Evolutionary conservation across 2,797 vertebrate genomes (phyloP).

Genomic region (Centropyge bicolor): DNA sequence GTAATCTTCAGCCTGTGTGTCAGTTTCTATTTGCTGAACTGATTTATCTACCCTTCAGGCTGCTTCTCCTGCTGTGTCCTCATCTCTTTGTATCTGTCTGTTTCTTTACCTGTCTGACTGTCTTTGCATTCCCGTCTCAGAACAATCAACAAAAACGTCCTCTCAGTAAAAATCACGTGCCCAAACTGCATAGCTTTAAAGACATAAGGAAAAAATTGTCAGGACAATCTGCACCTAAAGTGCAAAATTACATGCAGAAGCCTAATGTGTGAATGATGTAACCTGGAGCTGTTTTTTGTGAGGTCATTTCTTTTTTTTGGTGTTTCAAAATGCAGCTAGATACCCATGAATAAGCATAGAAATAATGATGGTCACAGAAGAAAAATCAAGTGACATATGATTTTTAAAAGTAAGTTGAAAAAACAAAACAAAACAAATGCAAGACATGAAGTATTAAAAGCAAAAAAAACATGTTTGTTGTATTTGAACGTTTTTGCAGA

Average conservation of each 20-base stretch:
- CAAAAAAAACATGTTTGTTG: too few relatives aligned
- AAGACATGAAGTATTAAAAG: neutral
- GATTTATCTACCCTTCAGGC: neutral
- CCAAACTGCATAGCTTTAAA: neutral
- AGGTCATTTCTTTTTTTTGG: neutral
- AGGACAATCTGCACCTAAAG: neutral
- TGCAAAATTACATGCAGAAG: neutral
- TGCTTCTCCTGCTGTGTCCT: neutral
- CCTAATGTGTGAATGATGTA: neutral
- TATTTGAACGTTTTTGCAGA: too few relatives aligned
- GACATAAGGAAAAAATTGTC: neutral
- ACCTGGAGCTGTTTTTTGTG: constrained; percentile 2
- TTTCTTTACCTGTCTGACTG: neutral
- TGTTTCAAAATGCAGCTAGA: neutral
- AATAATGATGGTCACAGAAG: neutral
- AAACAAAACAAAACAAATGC: neutral
- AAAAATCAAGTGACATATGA: neutral
- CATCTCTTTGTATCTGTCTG: neutral
- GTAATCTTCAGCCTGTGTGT: too few relatives aligned
- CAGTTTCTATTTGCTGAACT: neutral
- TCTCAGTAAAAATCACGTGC: neutral
- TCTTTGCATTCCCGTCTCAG: neutral
- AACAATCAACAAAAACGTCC: neutral
- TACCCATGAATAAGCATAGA: neutral
- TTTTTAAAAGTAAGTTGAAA: neutral